phyloP scores from a whole-genome alignment of 1,140 invertebrate genomes.

The Drosophila asahinai region DNA sequence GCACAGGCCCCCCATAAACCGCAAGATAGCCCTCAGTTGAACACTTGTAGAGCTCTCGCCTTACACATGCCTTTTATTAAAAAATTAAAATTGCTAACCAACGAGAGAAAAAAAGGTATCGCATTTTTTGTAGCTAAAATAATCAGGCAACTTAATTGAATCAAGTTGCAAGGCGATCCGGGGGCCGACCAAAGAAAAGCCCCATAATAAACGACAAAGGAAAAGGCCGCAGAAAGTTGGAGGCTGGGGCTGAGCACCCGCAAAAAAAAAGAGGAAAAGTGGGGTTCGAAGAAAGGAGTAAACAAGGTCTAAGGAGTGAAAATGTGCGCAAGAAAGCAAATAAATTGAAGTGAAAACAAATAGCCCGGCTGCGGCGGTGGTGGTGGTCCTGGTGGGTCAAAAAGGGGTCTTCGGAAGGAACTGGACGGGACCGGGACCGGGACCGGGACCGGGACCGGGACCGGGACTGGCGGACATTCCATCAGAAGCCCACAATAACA shows the following conservation, averaged over 20 bases:
- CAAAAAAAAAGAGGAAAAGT: slow-evolving; percentile 13
- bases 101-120: slow-evolving; percentile 39
- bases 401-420: slow-evolving; percentile 7
- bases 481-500: slow-evolving; percentile 56
- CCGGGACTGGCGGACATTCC: slow-evolving; percentile 26
- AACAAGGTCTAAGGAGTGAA: slow-evolving; percentile 62
- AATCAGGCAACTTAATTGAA: slow-evolving; percentile 80
- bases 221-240: slow-evolving; percentile 51
- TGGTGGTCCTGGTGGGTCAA: not conserved
- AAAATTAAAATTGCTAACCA: slow-evolving; percentile 46
- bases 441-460: slow-evolving; percentile 4
- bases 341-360: slow-evolving; percentile 81
- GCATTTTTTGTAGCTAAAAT: slow-evolving; percentile 60
- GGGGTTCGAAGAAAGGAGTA: slow-evolving; percentile 26
- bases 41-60: slow-evolving; percentile 53
- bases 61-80: slow-evolving; percentile 53
- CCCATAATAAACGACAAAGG: slow-evolving; percentile 63
- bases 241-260: slow-evolving; percentile 10
- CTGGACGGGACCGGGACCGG: slow-evolving; percentile 5
- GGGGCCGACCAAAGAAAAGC: slow-evolving; percentile 19
- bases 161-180: slow-evolving; percentile 59
- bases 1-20: slow-evolving; percentile 16
- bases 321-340: slow-evolving; percentile 73
- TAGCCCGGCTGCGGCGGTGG: slow-evolving; percentile 39
- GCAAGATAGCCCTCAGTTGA: slow-evolving; percentile 20